A percentile compares a stretch with the other conserved stretches of the same genome.
Evolutionary conservation across 2,113 vertebrate species (phyloP).

Genomic region (Marcusenius ussheri): DNA sequence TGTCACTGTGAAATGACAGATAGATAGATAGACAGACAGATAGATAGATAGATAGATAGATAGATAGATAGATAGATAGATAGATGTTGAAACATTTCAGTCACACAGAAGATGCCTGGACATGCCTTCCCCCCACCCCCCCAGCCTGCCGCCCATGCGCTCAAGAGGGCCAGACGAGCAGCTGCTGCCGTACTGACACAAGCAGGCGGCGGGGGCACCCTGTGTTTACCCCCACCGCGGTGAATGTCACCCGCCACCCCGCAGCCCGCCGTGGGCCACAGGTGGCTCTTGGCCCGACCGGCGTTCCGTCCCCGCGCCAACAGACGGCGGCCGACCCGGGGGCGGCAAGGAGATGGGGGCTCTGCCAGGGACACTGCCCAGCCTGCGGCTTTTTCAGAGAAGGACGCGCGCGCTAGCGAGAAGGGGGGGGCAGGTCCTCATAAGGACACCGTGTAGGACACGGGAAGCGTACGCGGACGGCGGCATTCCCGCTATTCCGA

Average conservation of each 20-base stretch:
- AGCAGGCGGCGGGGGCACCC: conserved; percentile 23
- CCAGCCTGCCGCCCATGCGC: neutral
- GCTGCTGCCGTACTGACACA: conserved; percentile 52
- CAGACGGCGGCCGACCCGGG: conserved; percentile 23
- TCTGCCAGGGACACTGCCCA: neutral
- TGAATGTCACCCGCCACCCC: conserved; percentile 38
- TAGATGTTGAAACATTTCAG: neutral
- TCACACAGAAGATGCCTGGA: neutral
- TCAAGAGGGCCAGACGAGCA: conserved; percentile 43
- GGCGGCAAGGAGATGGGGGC: neutral
- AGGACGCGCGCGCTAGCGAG: neutral
- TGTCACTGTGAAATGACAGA: neutral
- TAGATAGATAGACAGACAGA: neutral
- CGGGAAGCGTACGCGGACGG: neutral
- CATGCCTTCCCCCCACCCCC: neutral
- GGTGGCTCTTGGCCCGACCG: conserved; percentile 34
- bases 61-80: neutral
- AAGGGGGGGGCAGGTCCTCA: neutral
- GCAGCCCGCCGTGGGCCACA: conserved; percentile 34
- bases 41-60: neutral
- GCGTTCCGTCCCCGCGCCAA: neutral
- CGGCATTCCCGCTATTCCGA: neutral
- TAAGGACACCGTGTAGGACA: neutral
- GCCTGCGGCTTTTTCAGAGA: neutral
- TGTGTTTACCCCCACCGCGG: neutral